Evolutionary conservation across 2,797 vertebrate species (phyloP).

Genomic region (Leuciscus waleckii): DNA sequence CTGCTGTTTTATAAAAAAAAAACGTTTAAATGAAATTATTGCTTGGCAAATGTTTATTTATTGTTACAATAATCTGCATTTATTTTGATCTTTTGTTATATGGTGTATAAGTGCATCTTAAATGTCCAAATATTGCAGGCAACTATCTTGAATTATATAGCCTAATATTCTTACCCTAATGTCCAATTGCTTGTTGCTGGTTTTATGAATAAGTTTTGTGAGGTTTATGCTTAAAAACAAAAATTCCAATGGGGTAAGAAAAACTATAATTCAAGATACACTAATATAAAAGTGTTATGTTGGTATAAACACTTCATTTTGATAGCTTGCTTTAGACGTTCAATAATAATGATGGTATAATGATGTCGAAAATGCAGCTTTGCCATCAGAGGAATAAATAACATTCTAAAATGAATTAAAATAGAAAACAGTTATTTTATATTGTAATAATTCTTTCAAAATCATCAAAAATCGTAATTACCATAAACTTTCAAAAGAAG

Average conservation of each 20-base stretch:
- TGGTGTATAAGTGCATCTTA: not conserved
- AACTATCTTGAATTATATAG: not conserved
- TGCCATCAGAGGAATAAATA: not conserved
- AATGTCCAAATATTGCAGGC: not conserved
- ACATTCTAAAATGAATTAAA: not conserved
- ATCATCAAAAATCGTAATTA: not conserved
- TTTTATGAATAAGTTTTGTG: not conserved
- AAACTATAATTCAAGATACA: not conserved
- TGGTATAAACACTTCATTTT: too few species aligned
- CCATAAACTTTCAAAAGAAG: not conserved
- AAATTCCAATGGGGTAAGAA: not conserved
- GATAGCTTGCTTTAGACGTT: too few species aligned
- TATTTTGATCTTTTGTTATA: not conserved
- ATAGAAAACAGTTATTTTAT: not conserved
- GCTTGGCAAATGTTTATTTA: too few species aligned
- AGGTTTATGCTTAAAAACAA: not conserved
- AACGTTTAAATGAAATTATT: too few species aligned
- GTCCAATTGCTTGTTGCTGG: too few species aligned
- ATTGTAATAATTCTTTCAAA: not conserved
- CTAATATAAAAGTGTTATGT: too few species aligned
- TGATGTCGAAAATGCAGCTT: not conserved
- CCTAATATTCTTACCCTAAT: too few species aligned
- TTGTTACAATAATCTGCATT: too few species aligned
- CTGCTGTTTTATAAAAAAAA: not conserved
- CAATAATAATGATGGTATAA: too few species aligned